phyloP scores from a whole-genome alignment of 1,140 invertebrate genomes.

The Venustaconcha ellipsiformis region DNA sequence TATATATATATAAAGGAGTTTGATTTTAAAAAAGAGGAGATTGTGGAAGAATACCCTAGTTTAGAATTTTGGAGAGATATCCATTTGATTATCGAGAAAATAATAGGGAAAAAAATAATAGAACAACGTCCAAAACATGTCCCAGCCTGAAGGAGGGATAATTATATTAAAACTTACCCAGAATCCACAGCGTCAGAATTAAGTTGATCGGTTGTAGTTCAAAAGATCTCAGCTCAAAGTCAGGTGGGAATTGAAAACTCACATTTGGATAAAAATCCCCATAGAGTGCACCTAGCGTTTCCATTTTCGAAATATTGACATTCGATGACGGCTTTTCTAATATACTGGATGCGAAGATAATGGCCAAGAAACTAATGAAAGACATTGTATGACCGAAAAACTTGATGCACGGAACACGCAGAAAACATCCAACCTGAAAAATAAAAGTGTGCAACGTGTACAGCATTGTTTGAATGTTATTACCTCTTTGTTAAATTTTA shows the following conservation, averaged over 20 bases:
- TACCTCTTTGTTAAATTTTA: background rate
- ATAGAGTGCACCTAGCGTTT: background rate
- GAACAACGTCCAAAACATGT: too few relatives aligned
- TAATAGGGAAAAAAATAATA: too few relatives aligned
- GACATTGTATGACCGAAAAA: conserved; percentile 69
- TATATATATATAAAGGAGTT: too few relatives aligned
- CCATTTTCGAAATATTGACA: background rate
- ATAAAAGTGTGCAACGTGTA: background rate
- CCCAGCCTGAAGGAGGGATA: too few relatives aligned
- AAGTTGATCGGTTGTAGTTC: conserved; percentile 34
- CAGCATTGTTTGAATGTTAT: background rate
- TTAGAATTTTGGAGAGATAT: too few relatives aligned
- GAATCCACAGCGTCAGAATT: conserved; percentile 40
- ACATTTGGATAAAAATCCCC: background rate
- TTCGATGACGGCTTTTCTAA: conserved; percentile 19
- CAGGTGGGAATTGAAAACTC: conserved; percentile 10
- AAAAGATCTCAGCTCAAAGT: conserved; percentile 35
- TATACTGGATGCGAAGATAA: conserved; percentile 39
- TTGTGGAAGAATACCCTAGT: too few relatives aligned
- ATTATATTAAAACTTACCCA: conserved; percentile 25
- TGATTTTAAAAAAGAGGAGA: too few relatives aligned
- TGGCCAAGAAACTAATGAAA: conserved; percentile 73
- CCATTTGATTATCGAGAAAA: too few relatives aligned
- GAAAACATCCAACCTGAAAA: conserved; percentile 33
- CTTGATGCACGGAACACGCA: conserved; percentile 45